Conservation (phyloP, 2,888 invertebrate species). For the Prosapia bicincta region DNA sequence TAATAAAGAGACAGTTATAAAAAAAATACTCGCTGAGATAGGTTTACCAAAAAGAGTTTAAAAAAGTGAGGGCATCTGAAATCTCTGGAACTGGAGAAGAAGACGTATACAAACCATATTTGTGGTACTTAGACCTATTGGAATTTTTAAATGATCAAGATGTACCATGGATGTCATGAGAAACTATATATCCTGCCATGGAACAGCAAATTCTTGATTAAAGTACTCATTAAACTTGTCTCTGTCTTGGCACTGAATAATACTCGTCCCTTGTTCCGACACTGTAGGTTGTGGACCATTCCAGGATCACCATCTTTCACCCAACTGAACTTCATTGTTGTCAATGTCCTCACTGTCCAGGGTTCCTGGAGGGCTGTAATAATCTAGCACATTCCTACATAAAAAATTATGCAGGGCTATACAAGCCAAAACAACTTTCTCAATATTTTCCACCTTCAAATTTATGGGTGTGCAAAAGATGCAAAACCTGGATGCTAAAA, state of each 20-base stretch:
- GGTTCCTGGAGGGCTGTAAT: conserved; percentile 20
- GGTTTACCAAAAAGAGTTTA: too few relatives aligned
- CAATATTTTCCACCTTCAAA: conserved; percentile 21
- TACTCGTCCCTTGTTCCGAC: conserved; percentile 24
- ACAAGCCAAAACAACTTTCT: conserved; percentile 24
- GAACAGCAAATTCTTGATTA: conserved; percentile 29
- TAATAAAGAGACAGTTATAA: too few relatives aligned
- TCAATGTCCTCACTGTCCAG: conserved; percentile 21
- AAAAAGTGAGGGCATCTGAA: too few relatives aligned
- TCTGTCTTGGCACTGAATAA: conserved; percentile 25
- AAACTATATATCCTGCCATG: conserved; percentile 32
- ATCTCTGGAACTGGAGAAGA: too few relatives aligned
- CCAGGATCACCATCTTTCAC: conserved; percentile 27
- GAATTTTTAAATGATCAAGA: too few relatives aligned
- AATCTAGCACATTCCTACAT: conserved; percentile 11
- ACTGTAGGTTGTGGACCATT: conserved; percentile 23
- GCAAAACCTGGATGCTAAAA: conserved; percentile 20
- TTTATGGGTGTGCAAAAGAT: conserved; percentile 24
- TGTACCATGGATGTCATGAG: too few relatives aligned
- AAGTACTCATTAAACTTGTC: conserved; percentile 31
- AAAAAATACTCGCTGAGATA: too few relatives aligned
- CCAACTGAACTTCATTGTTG: conserved; percentile 21
- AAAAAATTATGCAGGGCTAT: conserved; percentile 28
- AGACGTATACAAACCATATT: too few relatives aligned
- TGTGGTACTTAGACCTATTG: too few relatives aligned